phyloP scores from a whole-genome alignment of 2,797 vertebrate genomes.

The Bradypodion pumilum region DNA sequence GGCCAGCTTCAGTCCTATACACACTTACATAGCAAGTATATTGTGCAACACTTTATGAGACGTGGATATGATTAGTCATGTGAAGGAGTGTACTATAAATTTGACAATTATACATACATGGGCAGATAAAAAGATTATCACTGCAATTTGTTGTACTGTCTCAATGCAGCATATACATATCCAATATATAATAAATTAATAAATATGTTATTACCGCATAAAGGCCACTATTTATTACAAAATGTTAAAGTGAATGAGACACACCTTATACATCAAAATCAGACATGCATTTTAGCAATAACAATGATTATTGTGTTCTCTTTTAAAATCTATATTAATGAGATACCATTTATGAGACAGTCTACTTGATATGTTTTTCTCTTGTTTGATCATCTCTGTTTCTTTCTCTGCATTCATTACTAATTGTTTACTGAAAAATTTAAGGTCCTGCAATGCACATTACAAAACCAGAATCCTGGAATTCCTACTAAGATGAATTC shows the following conservation, averaged over 20 bases:
- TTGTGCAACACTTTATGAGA: neutral
- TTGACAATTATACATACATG: fast-evolving
- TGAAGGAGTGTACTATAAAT: neutral
- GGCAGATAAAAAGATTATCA: neutral
- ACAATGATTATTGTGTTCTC: neutral
- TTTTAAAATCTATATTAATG: neutral
- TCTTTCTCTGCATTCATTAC: neutral
- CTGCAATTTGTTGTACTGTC: neutral
- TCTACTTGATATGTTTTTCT: neutral
- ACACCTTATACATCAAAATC: neutral
- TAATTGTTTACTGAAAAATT: slow-evolving; percentile 27
- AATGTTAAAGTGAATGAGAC: neutral
- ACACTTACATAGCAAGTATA: neutral
- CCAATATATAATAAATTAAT: neutral
- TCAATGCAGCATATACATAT: neutral
- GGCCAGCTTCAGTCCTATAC: neutral
- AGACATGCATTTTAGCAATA: neutral
- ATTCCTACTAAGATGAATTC: neutral
- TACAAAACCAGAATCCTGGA: neutral
- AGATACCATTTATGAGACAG: neutral
- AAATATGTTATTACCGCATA: neutral
- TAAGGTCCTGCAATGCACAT: slow-evolving; percentile 5
- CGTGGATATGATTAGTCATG: neutral
- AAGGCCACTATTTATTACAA: neutral
- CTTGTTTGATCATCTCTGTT: neutral